Base-by-base conservation (phyloP, 2,888 invertebrate genomes). In the Notodonta dromedarius region DNA sequence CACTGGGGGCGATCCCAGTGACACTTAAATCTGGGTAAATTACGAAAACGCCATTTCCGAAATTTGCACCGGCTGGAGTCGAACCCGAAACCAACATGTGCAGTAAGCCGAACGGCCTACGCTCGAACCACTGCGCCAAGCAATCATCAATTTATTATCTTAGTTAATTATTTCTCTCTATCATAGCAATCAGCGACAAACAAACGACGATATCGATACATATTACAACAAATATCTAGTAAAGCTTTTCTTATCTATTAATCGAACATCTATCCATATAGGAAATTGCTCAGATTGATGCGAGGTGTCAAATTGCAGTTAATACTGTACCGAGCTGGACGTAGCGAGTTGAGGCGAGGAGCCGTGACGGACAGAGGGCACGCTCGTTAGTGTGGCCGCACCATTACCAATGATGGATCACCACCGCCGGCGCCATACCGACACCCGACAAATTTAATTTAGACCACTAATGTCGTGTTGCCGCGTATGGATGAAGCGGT, bases 391-490 rank as follows among this genome's bases (percentile, higher is more conserved):
- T 84, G 84, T 77, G 80, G 80, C 81, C 79, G 74, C 77, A 78
- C 86, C 89, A 90, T 91, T 91, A 91, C 85, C 74, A 83, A 88
- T 92, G 93, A 93, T 93, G 87, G 91, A 93, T 91, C 83, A 83
- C 84, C 86, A 78, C 78, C 80, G 84, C 78, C 84, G 86, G 86
- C 89, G 89, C 85, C 87, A 80, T 73, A 75, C 82, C 79, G 84
- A 87, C 85, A 88, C 83, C 85, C 86, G 82, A 90, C 91, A 90
- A 91, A 93, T 92, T 92, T 89, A 90, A 92, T 93, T 92, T 90
- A 86, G 84, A 90, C 83, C 82, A 80, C 88, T 88, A 89, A 90
- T 90, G 83, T 80, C 78, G 76, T 83, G 75, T 76, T 80, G 76
- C 75, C 79, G 74, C 74, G 71, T 69, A 69, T 67, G 78, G 80